phyloP scores from a whole-genome alignment of 1,140 invertebrate genomes.

The Triops cancriformis region DNA sequence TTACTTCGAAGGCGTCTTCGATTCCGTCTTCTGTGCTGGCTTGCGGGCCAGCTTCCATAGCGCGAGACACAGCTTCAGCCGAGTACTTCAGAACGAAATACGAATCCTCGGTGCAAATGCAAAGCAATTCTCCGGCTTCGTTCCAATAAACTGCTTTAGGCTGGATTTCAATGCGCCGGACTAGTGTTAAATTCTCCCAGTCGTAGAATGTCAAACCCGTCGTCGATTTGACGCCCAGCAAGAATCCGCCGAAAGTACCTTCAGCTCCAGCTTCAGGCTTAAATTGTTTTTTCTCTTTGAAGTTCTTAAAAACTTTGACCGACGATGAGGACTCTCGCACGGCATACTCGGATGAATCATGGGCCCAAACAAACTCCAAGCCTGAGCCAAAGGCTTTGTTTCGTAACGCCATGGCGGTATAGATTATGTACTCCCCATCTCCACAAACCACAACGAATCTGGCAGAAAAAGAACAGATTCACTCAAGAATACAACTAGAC shows the following conservation, averaged over 20 bases:
- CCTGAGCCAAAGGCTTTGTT: constrained; percentile 98
- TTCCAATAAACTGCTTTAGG: constrained; percentile 94
- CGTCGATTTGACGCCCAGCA: constrained; percentile 88
- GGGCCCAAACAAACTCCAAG: constrained; percentile 98
- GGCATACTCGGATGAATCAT: constrained; percentile 88
- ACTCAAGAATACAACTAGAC: too few relatives aligned
- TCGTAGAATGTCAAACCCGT: constrained; percentile 93
- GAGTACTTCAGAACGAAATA: constrained; percentile 94
- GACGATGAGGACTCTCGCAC: constrained; percentile 83
- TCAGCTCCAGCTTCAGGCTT: constrained; percentile 94
- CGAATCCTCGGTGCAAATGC: constrained; percentile 88
- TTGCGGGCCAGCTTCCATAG: constrained; percentile 58
- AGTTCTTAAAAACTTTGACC: constrained; percentile 95
- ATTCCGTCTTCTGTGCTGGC: constrained; percentile 84
- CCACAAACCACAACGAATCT: constrained; percentile 97
- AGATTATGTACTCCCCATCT: constrained; percentile 99
- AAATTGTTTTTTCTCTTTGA: constrained; percentile 92
- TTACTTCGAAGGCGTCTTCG: constrained; percentile 92
- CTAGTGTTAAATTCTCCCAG: constrained; percentile 87
- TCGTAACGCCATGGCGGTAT: constrained; percentile 95
- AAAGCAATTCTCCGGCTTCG: constrained; percentile 88
- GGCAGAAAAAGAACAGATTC: too few relatives aligned
- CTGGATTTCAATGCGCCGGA: constrained; percentile 92
- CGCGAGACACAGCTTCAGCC: constrained; percentile 60
- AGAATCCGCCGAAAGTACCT: constrained; percentile 90